Conservation (phyloP, 1,140 invertebrate species). For the Anoplolepis gracilipes region DNA sequence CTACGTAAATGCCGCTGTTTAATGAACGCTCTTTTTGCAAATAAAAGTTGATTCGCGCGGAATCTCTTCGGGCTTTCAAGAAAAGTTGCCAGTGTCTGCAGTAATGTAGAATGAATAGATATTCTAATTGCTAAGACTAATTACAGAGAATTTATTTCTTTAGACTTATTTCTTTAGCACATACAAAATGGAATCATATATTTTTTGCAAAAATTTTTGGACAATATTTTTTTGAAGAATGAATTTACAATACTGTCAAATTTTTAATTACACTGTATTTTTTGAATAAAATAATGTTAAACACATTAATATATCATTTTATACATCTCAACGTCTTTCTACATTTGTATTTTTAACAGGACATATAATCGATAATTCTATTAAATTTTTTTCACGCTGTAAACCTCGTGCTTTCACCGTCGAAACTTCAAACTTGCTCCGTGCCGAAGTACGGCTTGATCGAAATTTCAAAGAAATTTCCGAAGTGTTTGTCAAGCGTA, state of each 20-base stretch:
- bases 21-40: constrained; percentile 8
- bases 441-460: constrained; percentile 33
- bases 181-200: not conserved
- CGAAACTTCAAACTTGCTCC: constrained; percentile 38
- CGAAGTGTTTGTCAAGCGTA: constrained; percentile 54
- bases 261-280: not conserved
- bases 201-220: not conserved
- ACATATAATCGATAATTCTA: constrained; percentile 37
- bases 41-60: not conserved
- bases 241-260: not conserved
- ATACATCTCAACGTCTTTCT: not conserved
- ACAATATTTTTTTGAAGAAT: not conserved
- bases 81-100: not conserved
- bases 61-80: not conserved
- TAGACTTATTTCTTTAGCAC: not conserved
- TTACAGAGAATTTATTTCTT: not conserved
- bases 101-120: not conserved
- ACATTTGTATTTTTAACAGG: not conserved
- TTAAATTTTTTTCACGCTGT: constrained; percentile 25
- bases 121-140: not conserved
- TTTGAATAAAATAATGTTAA: not conserved
- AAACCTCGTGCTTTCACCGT: constrained; percentile 11
- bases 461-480: constrained; percentile 57
- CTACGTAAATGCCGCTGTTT: constrained; percentile 15
- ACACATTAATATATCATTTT: not conserved